Percentiles rank a stretch among this genome's conserved stretches.
phyloP scores from a whole-genome alignment of 2,888 invertebrate species.

The Philonicus albiceps region DNA sequence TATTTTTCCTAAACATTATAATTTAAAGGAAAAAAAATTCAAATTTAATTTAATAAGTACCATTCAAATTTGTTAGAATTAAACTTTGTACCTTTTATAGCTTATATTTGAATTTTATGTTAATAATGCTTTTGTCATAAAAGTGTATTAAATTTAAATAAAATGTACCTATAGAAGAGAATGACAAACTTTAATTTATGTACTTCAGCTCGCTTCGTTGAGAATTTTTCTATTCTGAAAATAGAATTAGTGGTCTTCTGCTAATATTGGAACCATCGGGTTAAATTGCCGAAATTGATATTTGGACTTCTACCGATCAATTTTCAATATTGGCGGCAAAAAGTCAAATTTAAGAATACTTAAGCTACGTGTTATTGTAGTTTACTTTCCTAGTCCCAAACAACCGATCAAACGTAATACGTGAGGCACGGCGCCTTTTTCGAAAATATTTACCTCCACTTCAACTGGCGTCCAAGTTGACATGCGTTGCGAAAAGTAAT shows the following conservation, averaged over 20 bases:
- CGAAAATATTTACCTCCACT: neutral
- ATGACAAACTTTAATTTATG: neutral
- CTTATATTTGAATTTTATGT: neutral
- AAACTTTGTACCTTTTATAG: too few relatives aligned
- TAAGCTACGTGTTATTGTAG: neutral
- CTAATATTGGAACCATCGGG: neutral
- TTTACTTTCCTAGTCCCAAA: neutral
- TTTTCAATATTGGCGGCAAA: neutral
- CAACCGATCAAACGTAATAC: neutral
- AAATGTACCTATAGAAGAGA: neutral
- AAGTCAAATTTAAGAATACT: neutral
- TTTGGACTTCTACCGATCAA: neutral
- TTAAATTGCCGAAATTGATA: neutral
- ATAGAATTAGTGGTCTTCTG: neutral
- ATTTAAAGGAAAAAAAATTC: too few relatives aligned
- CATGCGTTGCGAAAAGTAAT: neutral
- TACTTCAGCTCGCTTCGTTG: neutral
- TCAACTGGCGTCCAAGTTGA: neutral
- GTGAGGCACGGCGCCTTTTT: neutral
- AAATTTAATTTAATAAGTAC: too few relatives aligned
- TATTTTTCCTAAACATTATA: too few relatives aligned
- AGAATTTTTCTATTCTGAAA: neutral
- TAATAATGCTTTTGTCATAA: neutral
- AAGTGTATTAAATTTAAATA: neutral
- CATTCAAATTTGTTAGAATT: too few relatives aligned